Base-by-base conservation (phyloP, 2,113 vertebrate genomes). In the Eonycteris spelaea region DNA sequence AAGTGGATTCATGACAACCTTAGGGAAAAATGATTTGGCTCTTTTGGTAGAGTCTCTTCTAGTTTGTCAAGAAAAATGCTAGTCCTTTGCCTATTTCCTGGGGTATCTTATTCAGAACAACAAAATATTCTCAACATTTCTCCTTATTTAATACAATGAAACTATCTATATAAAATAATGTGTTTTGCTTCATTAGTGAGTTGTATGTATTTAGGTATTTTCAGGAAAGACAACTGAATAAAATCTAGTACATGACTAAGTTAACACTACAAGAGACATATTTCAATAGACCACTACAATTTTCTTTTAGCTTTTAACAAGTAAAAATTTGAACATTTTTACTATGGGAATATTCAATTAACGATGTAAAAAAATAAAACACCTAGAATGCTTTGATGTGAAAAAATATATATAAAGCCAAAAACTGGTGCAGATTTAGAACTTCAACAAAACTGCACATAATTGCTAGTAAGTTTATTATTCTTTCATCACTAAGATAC, bases 351-450 rank as follows among this genome's bases (percentile, higher is more conserved):
- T 94, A 78, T 48, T 83, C 33, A 70, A 53, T 38, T 77, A 84
- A 79, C 40, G 3, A 73, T 40, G 9, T 26, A 87, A 75, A 94
- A 92, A 91, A 80, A 28, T 65, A 94, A 96, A 63, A 79, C 96
- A 97, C 95, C 26, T 26, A 77, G 38, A 99, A 99, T 97, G 98
- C 98, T 99, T 98, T 99, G 98, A 99, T 98, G 97, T 98, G 96
- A 98, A 98, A 98, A 98, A 98, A 98, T 98, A 98, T 97, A 98
- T 48, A 85, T 97, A 97, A 98, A 98, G 95, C 73, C 61, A 55
- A 91, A 93, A 98, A 98, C 98, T 99, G 98, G 98, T 98, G 98
- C 97, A 98, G 98, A 98, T 98, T 99, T 98, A 99, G 95, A 97
- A 98, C 98, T 98, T 98, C 18, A 45, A 78, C 45, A 85, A 57